These are phyloP conservation scores for Lasius fuliginosus DNA, from an alignment of 2,888 invertebrate species.

Conservation along the genomic window DNA sequence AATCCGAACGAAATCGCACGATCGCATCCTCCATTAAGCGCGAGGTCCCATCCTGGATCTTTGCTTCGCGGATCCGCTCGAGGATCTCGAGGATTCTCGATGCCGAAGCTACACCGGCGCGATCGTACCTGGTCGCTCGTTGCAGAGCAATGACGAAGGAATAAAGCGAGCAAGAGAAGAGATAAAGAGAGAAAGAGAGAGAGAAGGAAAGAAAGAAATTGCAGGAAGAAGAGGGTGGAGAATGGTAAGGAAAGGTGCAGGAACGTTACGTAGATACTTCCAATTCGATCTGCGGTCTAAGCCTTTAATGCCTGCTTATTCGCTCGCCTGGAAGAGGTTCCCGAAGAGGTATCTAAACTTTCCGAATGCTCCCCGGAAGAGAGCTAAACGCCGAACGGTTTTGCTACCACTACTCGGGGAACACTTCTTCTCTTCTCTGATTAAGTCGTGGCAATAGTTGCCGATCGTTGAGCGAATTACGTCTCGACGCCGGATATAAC, in stretches of 20 bases:
- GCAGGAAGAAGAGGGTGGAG: slow-evolving; percentile 40
- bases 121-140: slow-evolving; percentile 44
- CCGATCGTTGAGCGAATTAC: slow-evolving; percentile 40
- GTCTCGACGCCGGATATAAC: slow-evolving; percentile 18
- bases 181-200: not conserved
- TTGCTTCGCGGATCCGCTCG: slow-evolving; percentile 56
- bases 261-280: slow-evolving; percentile 70
- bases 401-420: slow-evolving; percentile 59
- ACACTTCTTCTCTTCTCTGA: slow-evolving; percentile 68
- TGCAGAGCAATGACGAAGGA: slow-evolving; percentile 62
- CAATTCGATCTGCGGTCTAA: slow-evolving; percentile 79
- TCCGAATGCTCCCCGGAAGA: slow-evolving; percentile 75
- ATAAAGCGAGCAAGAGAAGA: slow-evolving; percentile 18
- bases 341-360: slow-evolving; percentile 80
- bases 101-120: slow-evolving; percentile 65
- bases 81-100: slow-evolving; percentile 68
- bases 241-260: slow-evolving; percentile 59
- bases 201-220: slow-evolving; percentile 32
- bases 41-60: slow-evolving; percentile 40
- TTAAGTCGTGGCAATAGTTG: slow-evolving; percentile 64
- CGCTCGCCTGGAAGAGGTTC: slow-evolving; percentile 77
- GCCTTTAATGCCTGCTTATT: slow-evolving; percentile 83
- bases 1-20: slow-evolving; percentile 65
- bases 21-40: slow-evolving; percentile 71
- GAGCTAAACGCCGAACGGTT: slow-evolving; percentile 76